These are phyloP conservation scores for Chroicocephalus ridibundus DNA, from an alignment of 2,113 vertebrate species.

Conservation along the genomic window DNA sequence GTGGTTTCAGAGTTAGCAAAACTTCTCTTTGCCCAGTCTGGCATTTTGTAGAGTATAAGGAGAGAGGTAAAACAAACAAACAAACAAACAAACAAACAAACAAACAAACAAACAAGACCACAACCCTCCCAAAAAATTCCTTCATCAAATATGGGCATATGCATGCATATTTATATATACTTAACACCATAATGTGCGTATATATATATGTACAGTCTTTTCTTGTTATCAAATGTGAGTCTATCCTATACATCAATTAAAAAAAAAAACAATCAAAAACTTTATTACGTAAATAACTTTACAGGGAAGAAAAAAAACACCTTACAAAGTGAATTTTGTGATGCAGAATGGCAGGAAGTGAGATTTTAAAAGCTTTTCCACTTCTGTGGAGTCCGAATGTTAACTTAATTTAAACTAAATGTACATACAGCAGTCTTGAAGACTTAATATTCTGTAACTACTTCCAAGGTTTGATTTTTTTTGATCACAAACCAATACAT, in stretches of 20 bases:
- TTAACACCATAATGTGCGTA: neutral
- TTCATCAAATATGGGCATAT: neutral
- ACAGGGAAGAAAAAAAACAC: neutral
- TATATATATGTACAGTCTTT: fast-evolving
- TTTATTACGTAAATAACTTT: neutral
- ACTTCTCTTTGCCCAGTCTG: neutral
- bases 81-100: too few relatives aligned
- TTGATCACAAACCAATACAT: fast-evolving
- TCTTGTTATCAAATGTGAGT: neutral
- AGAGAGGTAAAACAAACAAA: neutral
- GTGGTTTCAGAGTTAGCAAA: neutral
- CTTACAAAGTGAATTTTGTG: neutral
- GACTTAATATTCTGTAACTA: neutral
- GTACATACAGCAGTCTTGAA: neutral
- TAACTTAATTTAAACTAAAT: neutral
- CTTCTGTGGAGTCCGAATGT: neutral
- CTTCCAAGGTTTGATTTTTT: neutral
- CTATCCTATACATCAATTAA: fast-evolving
- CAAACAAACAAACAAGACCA: neutral
- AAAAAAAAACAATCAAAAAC: neutral
- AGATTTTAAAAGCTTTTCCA: neutral
- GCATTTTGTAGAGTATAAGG: neutral
- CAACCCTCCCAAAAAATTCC: neutral
- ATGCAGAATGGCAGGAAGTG: neutral
- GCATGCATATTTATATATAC: neutral